Percentiles rank a stretch among this genome's conserved stretches.
Conservation (phyloP, 2,113 vertebrate species). For the Nasalis larvatus region DNA sequence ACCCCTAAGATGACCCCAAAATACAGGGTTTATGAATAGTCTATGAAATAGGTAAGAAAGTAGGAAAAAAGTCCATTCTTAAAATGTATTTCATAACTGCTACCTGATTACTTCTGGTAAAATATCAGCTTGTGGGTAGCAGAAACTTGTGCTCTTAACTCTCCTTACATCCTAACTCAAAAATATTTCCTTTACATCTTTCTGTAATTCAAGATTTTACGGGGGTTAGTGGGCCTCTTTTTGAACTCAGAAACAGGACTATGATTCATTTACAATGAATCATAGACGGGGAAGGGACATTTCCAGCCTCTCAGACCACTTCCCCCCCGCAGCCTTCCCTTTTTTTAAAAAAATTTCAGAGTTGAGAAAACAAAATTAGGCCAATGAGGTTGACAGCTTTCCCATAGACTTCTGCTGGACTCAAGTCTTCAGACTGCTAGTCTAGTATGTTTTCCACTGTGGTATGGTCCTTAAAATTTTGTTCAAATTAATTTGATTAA, state of each 20-base stretch:
- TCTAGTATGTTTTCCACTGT: not conserved
- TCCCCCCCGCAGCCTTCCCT: too few relatives aligned
- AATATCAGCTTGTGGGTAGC: not conserved
- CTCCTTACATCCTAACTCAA: not conserved
- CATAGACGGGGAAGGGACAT: not conserved
- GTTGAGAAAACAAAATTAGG: conserved; percentile 12
- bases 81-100: not conserved
- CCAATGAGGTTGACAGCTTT: not conserved
- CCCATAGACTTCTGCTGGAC: not conserved
- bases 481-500: conserved; percentile 17
- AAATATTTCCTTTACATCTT: conserved; percentile 21
- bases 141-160: not conserved
- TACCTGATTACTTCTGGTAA: not conserved
- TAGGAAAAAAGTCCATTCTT: not conserved
- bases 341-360: not conserved
- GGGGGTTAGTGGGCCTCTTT: not conserved
- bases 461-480: conserved; percentile 35
- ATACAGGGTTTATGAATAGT: not conserved
- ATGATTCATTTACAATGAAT: conserved; percentile 40
- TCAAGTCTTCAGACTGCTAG: not conserved
- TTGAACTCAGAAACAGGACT: not conserved
- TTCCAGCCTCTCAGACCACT: not conserved
- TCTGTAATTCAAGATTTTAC: conserved; percentile 3
- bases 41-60: not conserved
- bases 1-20: not conserved